Evolutionary conservation across 2,888 invertebrate species (phyloP).

Genomic region (Gisinianus flammeolus): DNA sequence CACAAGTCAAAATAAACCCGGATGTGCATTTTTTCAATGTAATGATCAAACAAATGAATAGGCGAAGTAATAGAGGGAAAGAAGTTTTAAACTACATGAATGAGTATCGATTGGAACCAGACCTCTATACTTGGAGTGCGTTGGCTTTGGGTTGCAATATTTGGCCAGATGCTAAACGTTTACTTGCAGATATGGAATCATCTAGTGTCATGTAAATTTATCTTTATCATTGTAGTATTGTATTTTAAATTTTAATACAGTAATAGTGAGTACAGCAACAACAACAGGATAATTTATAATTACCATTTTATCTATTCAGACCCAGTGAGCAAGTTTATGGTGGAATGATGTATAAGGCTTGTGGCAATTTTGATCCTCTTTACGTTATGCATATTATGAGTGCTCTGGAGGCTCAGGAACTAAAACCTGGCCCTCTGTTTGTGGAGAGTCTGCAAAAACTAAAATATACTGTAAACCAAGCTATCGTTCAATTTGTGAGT

Average conservation of each 20-base stretch:
- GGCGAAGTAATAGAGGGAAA: constrained; percentile 73
- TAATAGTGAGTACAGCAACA: background rate
- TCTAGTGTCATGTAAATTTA: constrained; percentile 68
- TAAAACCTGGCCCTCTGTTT: constrained; percentile 70
- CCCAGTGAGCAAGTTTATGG: constrained; percentile 78
- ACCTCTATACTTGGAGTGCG: constrained; percentile 85
- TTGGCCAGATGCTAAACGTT: constrained; percentile 68
- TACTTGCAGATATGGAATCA: constrained; percentile 74
- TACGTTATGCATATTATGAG: constrained; percentile 76
- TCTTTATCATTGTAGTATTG: background rate
- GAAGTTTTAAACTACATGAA: constrained; percentile 60
- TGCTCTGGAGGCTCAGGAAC: constrained; percentile 67
- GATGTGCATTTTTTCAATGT: constrained; percentile 86
- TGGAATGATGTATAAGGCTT: constrained; percentile 73
- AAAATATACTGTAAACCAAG: constrained; percentile 66
- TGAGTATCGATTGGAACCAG: constrained; percentile 65
- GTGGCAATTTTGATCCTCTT: constrained; percentile 67
- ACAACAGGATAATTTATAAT: constrained; percentile 8
- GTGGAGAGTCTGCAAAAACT: constrained; percentile 71
- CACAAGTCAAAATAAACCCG: constrained; percentile 67
- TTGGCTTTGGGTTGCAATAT: constrained; percentile 78
- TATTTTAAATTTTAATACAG: constrained; percentile 21
- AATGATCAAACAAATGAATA: constrained; percentile 79
- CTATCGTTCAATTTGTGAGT: constrained; percentile 65
- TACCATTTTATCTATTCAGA: constrained; percentile 63